Evolutionary conservation across 1,140 invertebrate genomes (phyloP).

Genomic region (Ceratosolen solmsi): DNA sequence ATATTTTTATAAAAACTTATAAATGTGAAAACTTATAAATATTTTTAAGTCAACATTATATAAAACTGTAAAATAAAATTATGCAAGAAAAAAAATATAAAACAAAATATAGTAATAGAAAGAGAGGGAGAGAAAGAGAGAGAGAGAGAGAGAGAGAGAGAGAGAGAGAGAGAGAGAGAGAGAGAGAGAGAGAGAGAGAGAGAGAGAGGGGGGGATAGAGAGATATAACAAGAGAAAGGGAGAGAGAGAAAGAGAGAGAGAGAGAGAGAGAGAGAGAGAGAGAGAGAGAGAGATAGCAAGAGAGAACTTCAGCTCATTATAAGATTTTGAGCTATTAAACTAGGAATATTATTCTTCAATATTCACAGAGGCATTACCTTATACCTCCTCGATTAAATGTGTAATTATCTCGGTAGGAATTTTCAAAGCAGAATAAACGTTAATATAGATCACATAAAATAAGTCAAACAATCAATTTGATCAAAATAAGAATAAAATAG

Average conservation of each 20-base stretch:
- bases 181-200: no score
- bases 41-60: no score
- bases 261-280: background rate
- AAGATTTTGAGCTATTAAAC: background rate
- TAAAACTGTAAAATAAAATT: background rate
- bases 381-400: background rate
- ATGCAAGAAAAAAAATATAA: background rate
- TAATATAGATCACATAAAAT: background rate
- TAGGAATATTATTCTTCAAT: conserved; percentile 7
- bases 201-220: no score
- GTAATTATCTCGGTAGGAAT: background rate
- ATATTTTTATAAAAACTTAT: background rate
- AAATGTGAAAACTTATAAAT: no score
- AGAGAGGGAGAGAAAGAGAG: no score
- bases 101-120: no score
- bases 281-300: background rate
- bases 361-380: conserved; percentile 10
- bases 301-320: conserved; percentile 4
- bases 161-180: no score
- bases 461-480: background rate
- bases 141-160: no score
- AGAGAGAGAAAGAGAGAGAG: background rate
- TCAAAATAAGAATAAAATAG: background rate
- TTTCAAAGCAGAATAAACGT: background rate
- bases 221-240: no score